A percentile compares a stretch with the other conserved stretches of the same genome.
Evolutionary conservation across 2,797 vertebrate species (phyloP).

Genomic region (Orientallactaga sibirica): DNA sequence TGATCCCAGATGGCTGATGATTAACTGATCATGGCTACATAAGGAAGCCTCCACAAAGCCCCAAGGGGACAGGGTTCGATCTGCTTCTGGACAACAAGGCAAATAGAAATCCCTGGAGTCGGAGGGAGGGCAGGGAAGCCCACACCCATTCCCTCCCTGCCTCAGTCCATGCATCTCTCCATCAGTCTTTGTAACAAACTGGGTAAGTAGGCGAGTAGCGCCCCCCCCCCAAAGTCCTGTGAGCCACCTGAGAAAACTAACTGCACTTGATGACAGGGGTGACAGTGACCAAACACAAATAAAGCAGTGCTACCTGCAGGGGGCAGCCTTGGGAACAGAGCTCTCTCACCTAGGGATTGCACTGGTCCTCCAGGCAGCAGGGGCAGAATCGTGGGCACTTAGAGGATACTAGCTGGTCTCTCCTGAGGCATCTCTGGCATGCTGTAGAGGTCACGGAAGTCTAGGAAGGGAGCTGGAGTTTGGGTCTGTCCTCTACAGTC

Average conservation of each 20-base stretch:
- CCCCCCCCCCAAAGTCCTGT: too few relatives aligned
- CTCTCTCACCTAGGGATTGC: not conserved
- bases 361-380: not conserved
- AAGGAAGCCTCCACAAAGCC: too few relatives aligned
- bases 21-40: not conserved
- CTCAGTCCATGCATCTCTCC: too few relatives aligned
- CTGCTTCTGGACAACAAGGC: not conserved
- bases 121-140: not conserved
- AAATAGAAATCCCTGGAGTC: accelerated
- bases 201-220: not conserved
- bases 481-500: not conserved
- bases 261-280: not conserved
- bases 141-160: too few relatives aligned
- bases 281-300: not conserved
- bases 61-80: not conserved
- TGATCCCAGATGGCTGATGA: not conserved
- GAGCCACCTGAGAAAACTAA: not conserved
- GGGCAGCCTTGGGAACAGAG: not conserved
- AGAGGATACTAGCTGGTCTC: not conserved
- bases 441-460: not conserved
- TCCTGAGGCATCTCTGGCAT: not conserved
- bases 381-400: not conserved
- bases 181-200: not conserved
- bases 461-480: not conserved
- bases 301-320: too few relatives aligned